Conservation (phyloP, 2,113 vertebrate genomes). For the Laticauda laticaudata region DNA sequence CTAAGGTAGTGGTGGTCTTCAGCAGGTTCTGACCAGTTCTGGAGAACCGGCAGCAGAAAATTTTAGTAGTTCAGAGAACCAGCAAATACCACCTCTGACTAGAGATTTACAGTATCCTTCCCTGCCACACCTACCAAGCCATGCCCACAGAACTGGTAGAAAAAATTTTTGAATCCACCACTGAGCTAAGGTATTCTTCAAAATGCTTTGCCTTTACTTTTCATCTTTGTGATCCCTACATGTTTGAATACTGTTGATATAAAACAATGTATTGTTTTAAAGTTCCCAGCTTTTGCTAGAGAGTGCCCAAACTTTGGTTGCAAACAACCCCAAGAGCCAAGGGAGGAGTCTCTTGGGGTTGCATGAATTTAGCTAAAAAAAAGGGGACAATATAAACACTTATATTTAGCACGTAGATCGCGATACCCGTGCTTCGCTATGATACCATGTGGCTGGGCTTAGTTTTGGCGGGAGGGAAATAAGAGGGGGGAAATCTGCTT, state of each 20-base stretch:
- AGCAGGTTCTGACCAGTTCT: no score
- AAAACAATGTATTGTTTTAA: not conserved
- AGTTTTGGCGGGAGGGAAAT: no score
- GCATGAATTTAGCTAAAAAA: not conserved
- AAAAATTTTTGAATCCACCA: no score
- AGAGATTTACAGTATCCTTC: no score
- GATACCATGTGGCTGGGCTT: no score
- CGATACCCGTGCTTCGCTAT: no score
- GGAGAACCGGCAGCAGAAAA: no score
- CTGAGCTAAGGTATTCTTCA: not conserved
- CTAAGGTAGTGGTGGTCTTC: not conserved
- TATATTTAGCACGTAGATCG: not conserved
- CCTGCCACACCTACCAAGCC: no score
- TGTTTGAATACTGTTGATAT: not conserved
- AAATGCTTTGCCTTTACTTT: not conserved
- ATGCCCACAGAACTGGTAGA: no score
- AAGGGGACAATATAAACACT: not conserved
- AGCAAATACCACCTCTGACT: no score
- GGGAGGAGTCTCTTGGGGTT: not conserved
- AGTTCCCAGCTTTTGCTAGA: not conserved
- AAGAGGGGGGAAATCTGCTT: no score
- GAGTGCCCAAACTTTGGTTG: not conserved
- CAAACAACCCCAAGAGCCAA: not conserved
- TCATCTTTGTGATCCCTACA: not conserved
- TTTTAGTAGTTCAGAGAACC: no score